phyloP scores from a whole-genome alignment of 2,797 vertebrate genomes.

The Dryobates pubescens region DNA sequence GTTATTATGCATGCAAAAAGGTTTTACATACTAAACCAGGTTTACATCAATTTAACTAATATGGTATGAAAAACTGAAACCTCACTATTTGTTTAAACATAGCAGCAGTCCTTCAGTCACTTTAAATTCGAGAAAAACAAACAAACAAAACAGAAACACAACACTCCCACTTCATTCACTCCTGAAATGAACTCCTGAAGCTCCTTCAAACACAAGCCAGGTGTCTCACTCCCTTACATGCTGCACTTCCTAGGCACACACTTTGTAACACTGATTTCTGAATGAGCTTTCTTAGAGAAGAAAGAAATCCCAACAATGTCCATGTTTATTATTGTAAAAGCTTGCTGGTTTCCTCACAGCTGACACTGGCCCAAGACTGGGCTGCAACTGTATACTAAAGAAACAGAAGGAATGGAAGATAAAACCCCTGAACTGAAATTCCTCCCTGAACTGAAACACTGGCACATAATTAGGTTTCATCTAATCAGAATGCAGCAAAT shows the following conservation, averaged over 20 bases:
- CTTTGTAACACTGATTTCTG: neutral
- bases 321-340: neutral
- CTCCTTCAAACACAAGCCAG: neutral
- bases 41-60: neutral
- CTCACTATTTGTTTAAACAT: neutral
- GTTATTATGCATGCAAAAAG: neutral
- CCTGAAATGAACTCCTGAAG: neutral
- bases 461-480: neutral
- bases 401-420: neutral
- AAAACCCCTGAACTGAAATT: neutral
- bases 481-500: neutral
- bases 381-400: neutral
- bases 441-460: neutral
- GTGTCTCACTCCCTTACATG: neutral
- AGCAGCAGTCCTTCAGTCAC: neutral
- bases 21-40: neutral
- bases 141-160: neutral
- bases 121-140: neutral
- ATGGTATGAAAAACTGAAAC: rapidly evolving
- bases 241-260: neutral
- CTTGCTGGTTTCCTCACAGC: neutral
- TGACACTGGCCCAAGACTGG: neutral
- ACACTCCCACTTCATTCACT: neutral
- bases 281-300: neutral
- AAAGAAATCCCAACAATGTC: neutral